These are phyloP conservation scores for Zonotrichia leucophrys DNA, from an alignment of 2,113 vertebrate species.

Conservation along the genomic window DNA sequence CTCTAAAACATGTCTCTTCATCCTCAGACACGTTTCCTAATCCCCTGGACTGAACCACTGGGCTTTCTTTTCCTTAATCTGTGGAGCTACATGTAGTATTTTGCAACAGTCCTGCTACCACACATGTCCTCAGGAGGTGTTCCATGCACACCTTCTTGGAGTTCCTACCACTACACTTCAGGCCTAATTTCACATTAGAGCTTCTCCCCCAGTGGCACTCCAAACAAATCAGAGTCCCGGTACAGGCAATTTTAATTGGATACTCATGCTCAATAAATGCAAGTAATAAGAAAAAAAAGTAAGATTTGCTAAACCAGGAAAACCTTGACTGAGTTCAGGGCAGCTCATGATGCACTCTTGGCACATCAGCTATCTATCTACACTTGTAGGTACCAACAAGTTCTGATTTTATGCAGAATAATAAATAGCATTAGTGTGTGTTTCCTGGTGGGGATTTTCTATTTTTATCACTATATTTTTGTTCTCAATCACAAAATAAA, in stretches of 20 bases:
- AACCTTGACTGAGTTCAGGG: neutral
- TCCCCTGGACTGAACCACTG: neutral
- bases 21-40: neutral
- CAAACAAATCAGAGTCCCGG: neutral
- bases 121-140: neutral
- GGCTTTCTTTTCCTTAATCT: neutral
- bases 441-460: neutral
- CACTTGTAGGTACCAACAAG: neutral
- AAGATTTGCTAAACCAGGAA: neutral
- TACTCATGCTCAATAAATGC: neutral
- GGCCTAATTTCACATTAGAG: neutral
- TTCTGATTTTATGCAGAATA: neutral
- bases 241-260: neutral
- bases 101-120: neutral
- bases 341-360: neutral
- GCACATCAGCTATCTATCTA: neutral
- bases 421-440: neutral
- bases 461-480: neutral
- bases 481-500: neutral
- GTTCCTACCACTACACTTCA: neutral
- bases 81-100: neutral
- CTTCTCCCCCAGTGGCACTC: neutral
- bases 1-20: neutral
- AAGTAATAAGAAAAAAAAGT: neutral
- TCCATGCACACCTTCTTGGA: neutral